phyloP scores from a whole-genome alignment of 2,888 invertebrate species.

The Trachelus troglodyta region DNA sequence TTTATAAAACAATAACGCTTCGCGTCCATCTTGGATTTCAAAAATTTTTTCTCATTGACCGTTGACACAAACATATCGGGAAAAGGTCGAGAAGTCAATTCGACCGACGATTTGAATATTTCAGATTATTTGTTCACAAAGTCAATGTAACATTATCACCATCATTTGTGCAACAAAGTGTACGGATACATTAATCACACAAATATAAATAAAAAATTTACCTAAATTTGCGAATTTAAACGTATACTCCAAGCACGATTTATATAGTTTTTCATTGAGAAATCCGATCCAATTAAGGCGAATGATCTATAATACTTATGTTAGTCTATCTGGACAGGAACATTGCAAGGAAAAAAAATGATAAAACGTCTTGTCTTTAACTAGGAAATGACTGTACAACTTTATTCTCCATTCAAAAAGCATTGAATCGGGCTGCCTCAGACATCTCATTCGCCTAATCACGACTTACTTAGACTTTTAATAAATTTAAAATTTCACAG shows the following conservation, averaged over 20 bases:
- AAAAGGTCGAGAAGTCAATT: neutral
- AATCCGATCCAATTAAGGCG: neutral
- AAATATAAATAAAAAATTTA: neutral
- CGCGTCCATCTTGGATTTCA: neutral
- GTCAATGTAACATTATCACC: neutral
- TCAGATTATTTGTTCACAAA: neutral
- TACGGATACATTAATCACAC: slow-evolving; percentile 5
- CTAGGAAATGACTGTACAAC: too few relatives aligned
- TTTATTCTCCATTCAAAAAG: too few relatives aligned
- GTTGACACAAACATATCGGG: too few relatives aligned
- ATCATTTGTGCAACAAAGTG: neutral
- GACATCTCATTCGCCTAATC: too few relatives aligned
- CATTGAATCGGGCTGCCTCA: too few relatives aligned
- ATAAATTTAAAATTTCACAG: neutral
- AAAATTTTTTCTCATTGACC: neutral
- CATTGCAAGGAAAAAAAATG: neutral
- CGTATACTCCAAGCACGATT: too few relatives aligned
- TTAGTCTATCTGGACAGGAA: neutral
- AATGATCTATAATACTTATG: neutral
- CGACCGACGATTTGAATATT: neutral
- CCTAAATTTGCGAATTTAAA: too few relatives aligned
- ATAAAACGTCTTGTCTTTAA: too few relatives aligned
- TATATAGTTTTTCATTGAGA: neutral
- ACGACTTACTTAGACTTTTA: neutral
- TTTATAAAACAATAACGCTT: neutral